Conservation (phyloP, 2,113 vertebrate genomes). For the Carassius gibelio region DNA sequence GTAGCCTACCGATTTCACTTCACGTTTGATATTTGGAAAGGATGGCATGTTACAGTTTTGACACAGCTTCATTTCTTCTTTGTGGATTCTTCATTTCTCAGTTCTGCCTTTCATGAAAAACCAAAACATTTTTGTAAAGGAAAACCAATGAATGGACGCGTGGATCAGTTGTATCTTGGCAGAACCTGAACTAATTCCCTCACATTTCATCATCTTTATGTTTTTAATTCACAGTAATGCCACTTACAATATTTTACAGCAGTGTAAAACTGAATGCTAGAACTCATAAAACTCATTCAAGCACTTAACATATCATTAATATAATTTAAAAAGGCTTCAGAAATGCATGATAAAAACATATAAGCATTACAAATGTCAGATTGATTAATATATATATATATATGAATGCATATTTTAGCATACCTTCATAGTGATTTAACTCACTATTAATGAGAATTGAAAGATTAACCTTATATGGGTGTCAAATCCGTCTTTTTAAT, state of each 20-base stretch:
- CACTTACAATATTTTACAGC: not conserved
- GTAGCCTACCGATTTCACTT: not conserved
- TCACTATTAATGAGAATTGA: not conserved
- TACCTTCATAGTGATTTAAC: not conserved
- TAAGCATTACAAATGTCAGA: not conserved
- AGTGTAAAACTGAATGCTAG: too few relatives aligned
- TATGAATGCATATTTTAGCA: not conserved
- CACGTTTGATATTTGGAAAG: not conserved
- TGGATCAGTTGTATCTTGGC: slow-evolving; percentile 47
- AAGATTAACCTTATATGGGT: not conserved
- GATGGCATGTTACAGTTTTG: not conserved
- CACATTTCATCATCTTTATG: not conserved
- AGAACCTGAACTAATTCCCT: slow-evolving; percentile 9
- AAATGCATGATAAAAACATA: not conserved
- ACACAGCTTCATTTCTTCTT: not conserved
- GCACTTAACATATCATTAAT: not conserved
- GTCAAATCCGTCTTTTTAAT: not conserved
- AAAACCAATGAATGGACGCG: too few relatives aligned
- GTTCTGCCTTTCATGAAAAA: slow-evolving; percentile 30
- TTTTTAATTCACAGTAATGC: not conserved
- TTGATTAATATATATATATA: not conserved
- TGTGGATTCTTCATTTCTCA: not conserved
- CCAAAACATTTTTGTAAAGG: too few relatives aligned
- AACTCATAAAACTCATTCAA: too few relatives aligned
- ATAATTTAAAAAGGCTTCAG: not conserved